Conservation (phyloP, 1,140 invertebrate species). For the Steinernema khuongi region DNA sequence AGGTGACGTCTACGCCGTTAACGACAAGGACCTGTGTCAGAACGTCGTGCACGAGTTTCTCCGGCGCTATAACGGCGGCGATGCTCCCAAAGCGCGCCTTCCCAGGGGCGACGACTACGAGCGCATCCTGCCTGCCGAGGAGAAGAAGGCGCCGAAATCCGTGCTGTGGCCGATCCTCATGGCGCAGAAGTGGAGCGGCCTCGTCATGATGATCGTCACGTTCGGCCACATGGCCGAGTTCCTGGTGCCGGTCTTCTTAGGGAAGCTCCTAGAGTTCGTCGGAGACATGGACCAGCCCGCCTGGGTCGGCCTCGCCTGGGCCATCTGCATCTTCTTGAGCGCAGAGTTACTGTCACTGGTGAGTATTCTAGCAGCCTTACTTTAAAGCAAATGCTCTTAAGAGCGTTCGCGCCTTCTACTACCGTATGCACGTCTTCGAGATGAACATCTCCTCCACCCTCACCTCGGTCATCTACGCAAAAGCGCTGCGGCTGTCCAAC, state of each 20-base stretch:
- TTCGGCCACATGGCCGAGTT: background rate
- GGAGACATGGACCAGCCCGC: conserved; percentile 5
- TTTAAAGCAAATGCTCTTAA: background rate
- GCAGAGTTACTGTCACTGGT: conserved; percentile 17
- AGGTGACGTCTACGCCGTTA: background rate
- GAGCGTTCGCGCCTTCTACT: background rate
- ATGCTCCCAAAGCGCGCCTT: background rate
- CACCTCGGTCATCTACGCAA: conserved; percentile 5
- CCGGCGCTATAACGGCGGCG: background rate
- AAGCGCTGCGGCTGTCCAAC: conserved; percentile 56
- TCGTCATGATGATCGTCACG: background rate
- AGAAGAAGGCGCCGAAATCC: background rate
- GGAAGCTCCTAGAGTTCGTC: conserved; percentile 65
- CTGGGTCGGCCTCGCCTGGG: conserved; percentile 29
- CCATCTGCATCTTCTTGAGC: conserved; percentile 24
- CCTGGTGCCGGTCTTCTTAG: background rate
- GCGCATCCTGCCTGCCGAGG: background rate
- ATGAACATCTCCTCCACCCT: conserved; percentile 20
- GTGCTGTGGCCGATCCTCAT: background rate
- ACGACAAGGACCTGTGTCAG: background rate
- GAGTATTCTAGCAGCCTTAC: background rate
- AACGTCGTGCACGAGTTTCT: background rate
- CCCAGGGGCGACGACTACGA: background rate
- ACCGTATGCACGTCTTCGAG: background rate
- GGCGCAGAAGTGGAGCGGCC: background rate